phyloP scores from a whole-genome alignment of 2,113 vertebrate genomes.

The Ceyx margarethae region DNA sequence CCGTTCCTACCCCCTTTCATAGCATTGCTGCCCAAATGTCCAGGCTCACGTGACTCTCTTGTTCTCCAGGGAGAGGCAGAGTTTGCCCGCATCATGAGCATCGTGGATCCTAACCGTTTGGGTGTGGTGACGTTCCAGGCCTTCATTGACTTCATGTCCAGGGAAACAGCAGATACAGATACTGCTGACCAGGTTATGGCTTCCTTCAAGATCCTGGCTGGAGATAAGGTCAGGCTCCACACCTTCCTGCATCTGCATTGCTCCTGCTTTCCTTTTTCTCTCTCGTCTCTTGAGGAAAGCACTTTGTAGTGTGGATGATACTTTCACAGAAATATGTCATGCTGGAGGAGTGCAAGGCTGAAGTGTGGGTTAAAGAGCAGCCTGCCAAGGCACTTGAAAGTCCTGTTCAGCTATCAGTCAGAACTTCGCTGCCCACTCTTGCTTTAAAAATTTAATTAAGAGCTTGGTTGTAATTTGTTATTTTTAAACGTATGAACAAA shows the following conservation, averaged over 20 bases:
- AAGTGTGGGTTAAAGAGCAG: background rate
- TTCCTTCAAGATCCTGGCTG: conserved; percentile 97
- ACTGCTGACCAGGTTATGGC: conserved; percentile 98
- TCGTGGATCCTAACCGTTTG: conserved; percentile 96
- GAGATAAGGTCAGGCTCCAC: conserved; percentile 87
- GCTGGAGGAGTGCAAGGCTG: conserved; percentile 7
- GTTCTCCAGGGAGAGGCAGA: conserved; percentile 90
- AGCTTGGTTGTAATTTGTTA: background rate
- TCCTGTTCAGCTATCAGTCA: conserved; percentile 34
- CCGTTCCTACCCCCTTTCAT: background rate
- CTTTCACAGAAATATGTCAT: conserved; percentile 4
- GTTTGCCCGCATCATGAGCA: conserved; percentile 98
- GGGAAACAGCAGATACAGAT: conserved; percentile 95
- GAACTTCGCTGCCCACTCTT: conserved; percentile 23
- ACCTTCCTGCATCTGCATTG: background rate
- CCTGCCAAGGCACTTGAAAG: background rate
- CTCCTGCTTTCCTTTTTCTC: background rate
- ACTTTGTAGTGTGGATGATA: background rate
- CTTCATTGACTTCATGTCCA: conserved; percentile 99
- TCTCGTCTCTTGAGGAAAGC: background rate
- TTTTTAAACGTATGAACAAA: background rate
- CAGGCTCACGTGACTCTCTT: conserved; percentile 37
- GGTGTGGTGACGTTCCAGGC: conserved; percentile 96
- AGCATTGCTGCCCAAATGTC: background rate
- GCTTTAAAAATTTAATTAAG: conserved; percentile 30